These are phyloP conservation scores for Streblospio benedicti DNA, from an alignment of 1,140 invertebrate species.

Conservation along the genomic window DNA sequence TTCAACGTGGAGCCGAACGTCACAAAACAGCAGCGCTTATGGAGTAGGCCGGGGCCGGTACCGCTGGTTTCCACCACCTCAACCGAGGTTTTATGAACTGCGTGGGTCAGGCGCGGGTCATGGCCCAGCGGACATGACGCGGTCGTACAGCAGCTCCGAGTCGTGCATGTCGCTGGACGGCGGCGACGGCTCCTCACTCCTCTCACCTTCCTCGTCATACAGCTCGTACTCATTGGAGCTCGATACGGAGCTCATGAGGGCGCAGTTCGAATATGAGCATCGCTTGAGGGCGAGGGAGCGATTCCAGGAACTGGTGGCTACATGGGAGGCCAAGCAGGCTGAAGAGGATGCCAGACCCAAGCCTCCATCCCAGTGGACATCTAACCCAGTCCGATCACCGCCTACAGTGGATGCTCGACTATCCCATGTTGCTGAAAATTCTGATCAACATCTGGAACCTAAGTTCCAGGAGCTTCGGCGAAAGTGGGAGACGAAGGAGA, in stretches of 20 bases:
- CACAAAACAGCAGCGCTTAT: background rate
- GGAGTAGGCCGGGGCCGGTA: background rate
- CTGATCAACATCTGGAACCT: slow-evolving; percentile 7
- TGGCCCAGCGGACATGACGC: background rate
- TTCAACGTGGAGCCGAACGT: too few species aligned
- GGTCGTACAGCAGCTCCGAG: slow-evolving; percentile 19
- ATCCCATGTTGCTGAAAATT: too few species aligned
- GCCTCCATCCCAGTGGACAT: too few species aligned
- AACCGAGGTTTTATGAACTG: background rate
- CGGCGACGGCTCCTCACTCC: slow-evolving; percentile 14
- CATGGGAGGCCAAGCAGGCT: slow-evolving; percentile 12
- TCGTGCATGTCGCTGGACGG: slow-evolving; percentile 26
- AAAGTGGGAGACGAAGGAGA: slow-evolving; percentile 12
- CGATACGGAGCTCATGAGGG: background rate
- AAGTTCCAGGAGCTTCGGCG: slow-evolving; percentile 14
- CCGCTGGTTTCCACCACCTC: background rate
- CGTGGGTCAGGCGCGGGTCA: background rate
- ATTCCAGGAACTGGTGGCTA: slow-evolving; percentile 13
- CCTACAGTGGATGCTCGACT: too few species aligned
- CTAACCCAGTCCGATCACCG: too few species aligned
- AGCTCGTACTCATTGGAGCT: slow-evolving; percentile 1
- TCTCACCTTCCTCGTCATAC: slow-evolving; percentile 17
- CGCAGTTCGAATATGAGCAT: background rate
- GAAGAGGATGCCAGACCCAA: background rate
- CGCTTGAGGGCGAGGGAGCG: slow-evolving; percentile 4